Conservation (phyloP, 2,888 invertebrate genomes). For the Aporophyla lueneburgensis region DNA sequence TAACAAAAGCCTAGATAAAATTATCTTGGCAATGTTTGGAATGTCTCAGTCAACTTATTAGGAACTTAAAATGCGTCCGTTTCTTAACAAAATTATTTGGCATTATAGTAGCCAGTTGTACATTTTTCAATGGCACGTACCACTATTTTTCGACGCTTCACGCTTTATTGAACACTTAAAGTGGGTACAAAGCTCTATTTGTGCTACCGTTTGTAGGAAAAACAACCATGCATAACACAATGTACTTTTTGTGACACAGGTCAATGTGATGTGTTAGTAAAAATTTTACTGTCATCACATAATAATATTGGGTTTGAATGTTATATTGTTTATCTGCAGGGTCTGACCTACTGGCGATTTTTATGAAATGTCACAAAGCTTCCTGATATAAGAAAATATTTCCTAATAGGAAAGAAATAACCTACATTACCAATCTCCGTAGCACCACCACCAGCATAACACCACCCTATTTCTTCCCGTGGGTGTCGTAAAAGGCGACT, state of each 20-base stretch:
- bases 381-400: neutral
- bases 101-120: slow-evolving; percentile 23
- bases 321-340: neutral
- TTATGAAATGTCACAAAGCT: neutral
- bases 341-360: neutral
- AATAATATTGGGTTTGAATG: neutral
- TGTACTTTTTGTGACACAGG: slow-evolving; percentile 51
- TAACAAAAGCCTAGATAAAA: slow-evolving; percentile 41
- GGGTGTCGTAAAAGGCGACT: too few relatives aligned
- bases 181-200: slow-evolving; percentile 60
- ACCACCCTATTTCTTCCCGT: too few relatives aligned
- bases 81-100: slow-evolving; percentile 34
- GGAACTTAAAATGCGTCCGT: neutral
- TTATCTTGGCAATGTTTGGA: slow-evolving; percentile 25
- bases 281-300: slow-evolving; percentile 1
- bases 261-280: slow-evolving; percentile 35
- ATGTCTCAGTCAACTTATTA: slow-evolving; percentile 34
- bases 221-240: slow-evolving; percentile 47
- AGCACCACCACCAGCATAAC: too few relatives aligned
- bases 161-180: slow-evolving; percentile 61
- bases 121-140: slow-evolving; percentile 51
- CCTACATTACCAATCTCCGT: too few relatives aligned
- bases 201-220: slow-evolving; percentile 54
- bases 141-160: slow-evolving; percentile 56
- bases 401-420: neutral